Evolutionary conservation across 2,888 invertebrate species (phyloP).

Genomic region (Cheilosia grossa): DNA sequence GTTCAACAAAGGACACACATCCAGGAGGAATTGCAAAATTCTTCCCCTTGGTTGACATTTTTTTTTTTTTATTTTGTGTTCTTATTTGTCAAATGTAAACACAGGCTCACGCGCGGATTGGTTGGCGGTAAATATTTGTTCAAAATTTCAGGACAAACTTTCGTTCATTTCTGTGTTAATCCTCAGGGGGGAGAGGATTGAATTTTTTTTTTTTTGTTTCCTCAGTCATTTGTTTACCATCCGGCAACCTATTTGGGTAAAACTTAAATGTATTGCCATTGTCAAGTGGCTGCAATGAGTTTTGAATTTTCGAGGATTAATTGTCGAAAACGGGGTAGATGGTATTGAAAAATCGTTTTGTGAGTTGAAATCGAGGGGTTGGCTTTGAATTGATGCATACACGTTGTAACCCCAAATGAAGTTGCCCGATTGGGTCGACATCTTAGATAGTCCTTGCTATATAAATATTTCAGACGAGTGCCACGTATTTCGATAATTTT

Average conservation of each 20-base stretch:
- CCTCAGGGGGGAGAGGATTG: slow-evolving; percentile 36
- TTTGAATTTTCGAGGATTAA: slow-evolving; percentile 45
- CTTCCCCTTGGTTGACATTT: slow-evolving; percentile 37
- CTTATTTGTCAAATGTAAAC: slow-evolving; percentile 62
- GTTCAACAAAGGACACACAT: slow-evolving; percentile 38
- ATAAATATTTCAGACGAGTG: too few species aligned
- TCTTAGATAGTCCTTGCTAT: too few species aligned
- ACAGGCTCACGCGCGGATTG: slow-evolving; percentile 56
- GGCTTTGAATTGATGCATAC: too few species aligned
- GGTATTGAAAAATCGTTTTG: background rate
- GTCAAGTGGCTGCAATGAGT: slow-evolving; percentile 67
- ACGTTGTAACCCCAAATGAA: too few species aligned
- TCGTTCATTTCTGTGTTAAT: slow-evolving; percentile 50
- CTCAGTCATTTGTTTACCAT: background rate
- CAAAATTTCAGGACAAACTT: slow-evolving; percentile 67
- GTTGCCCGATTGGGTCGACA: too few species aligned
- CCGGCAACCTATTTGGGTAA: slow-evolving; percentile 17
- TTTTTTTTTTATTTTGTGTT: too few species aligned
- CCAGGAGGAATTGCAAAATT: slow-evolving; percentile 19
- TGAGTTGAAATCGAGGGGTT: too few species aligned
- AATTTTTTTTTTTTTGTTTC: background rate
- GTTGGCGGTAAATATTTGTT: slow-evolving; percentile 67
- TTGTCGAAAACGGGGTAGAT: background rate
- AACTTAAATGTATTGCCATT: slow-evolving; percentile 41
- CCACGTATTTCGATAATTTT: too few species aligned